A percentile compares a stretch with the other conserved stretches of the same genome.
phyloP scores from a whole-genome alignment of 37 sponge, comb jelly and placozoan species.

The Theonella swinhoei region DNA sequence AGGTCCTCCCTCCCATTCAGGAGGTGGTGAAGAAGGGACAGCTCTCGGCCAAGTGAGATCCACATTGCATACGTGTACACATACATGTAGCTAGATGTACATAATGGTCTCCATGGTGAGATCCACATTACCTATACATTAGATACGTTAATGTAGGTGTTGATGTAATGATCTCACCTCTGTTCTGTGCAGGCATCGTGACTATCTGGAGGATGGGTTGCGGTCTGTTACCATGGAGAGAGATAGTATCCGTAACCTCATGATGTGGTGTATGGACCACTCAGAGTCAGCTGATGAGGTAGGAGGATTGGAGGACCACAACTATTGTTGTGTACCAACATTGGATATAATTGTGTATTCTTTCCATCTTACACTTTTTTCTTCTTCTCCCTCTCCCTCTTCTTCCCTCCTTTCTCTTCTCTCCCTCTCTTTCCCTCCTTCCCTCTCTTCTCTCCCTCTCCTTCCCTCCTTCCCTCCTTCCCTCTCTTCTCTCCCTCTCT shows the following conservation, averaged over 20 bases:
- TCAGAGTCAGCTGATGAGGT: conserved; percentile 96
- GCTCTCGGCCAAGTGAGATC: conserved; percentile 65
- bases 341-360: neutral
- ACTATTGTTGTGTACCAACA: neutral
- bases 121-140: neutral
- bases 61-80: neutral
- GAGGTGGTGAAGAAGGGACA: conserved; percentile 87
- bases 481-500: too few relatives aligned
- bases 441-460: neutral
- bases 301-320: neutral
- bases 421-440: neutral
- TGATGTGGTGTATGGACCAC: conserved; percentile 96
- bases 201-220: conserved; percentile 86
- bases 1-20: conserved; percentile 54
- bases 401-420: neutral
- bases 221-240: conserved; percentile 83
- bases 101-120: neutral
- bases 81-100: neutral
- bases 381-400: neutral
- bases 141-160: neutral
- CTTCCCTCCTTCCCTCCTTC: too few relatives aligned
- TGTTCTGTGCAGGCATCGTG: conserved; percentile 66
- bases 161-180: neutral
- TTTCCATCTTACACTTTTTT: too few relatives aligned
- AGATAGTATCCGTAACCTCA: conserved; percentile 51